Conservation (phyloP, 2,797 vertebrate species). For the Hippocampus kuda region DNA sequence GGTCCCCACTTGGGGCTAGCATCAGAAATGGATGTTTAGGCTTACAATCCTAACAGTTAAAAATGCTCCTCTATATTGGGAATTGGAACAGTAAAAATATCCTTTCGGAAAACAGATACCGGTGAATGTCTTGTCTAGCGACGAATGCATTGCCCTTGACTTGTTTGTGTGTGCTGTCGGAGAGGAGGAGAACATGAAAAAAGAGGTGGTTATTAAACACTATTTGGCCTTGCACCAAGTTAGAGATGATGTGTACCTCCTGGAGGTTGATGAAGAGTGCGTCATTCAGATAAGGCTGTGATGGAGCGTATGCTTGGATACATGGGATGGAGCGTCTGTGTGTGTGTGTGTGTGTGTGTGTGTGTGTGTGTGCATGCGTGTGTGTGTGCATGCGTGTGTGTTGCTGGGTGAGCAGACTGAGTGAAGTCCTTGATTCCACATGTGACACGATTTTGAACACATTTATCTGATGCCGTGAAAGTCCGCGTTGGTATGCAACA, state of each 20-base stretch:
- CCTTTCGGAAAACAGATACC: conserved; percentile 7
- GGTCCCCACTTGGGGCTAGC: background rate
- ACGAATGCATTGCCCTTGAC: conserved; percentile 11
- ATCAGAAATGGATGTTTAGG: background rate
- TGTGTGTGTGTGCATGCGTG: background rate
- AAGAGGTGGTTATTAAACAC: conserved; percentile 9
- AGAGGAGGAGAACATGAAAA: background rate
- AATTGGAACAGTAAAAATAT: background rate
- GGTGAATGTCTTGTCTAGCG: background rate
- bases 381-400: background rate
- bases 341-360: background rate
- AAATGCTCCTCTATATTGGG: background rate
- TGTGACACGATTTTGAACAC: conserved; percentile 1
- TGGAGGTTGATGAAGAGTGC: background rate
- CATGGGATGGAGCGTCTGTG: conserved; percentile 6
- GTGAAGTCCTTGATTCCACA: conserved; percentile 18
- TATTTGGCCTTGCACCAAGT: conserved; percentile 23
- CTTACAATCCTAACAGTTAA: background rate
- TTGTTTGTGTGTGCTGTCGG: conserved; percentile 3
- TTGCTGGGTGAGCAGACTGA: conserved; percentile 13
- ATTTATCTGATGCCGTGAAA: conserved; percentile 11
- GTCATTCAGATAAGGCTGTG: conserved; percentile 13
- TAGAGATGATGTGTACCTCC: conserved; percentile 13
- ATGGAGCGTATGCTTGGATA: background rate
- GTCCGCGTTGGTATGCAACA: conserved; percentile 57